Evolutionary conservation across 2,888 invertebrate species (phyloP).

Genomic region (Minunthozetes semirufus): DNA sequence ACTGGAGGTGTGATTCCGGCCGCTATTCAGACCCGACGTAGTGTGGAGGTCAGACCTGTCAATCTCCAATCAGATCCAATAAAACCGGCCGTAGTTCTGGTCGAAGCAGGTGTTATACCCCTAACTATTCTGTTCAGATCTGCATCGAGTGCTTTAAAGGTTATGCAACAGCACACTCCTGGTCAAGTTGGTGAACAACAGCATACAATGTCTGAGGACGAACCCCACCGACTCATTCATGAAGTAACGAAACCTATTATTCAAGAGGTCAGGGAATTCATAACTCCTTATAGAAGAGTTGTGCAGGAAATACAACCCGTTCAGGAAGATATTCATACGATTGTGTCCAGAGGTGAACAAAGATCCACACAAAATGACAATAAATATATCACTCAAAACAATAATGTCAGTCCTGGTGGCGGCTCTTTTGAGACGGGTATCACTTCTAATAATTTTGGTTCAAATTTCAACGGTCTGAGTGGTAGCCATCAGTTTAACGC

Average conservation of each 20-base stretch:
- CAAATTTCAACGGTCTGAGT: too few species aligned
- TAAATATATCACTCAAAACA: too few species aligned
- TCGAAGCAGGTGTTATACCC: constrained; percentile 7
- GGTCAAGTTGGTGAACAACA: background rate
- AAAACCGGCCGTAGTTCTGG: background rate
- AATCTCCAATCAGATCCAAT: background rate
- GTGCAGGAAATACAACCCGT: constrained; percentile 22
- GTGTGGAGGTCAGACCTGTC: background rate
- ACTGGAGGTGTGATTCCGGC: constrained; percentile 14
- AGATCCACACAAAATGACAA: too few species aligned
- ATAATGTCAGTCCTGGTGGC: too few species aligned
- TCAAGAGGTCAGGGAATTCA: constrained; percentile 20
- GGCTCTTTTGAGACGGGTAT: too few species aligned
- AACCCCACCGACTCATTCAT: background rate
- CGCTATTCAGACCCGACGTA: constrained; percentile 17
- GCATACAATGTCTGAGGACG: background rate
- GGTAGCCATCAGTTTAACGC: too few species aligned
- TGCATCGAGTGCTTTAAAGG: background rate
- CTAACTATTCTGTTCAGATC: constrained; percentile 22
- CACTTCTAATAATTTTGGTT: too few species aligned
- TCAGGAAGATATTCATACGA: constrained; percentile 14
- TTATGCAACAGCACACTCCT: constrained; percentile 9
- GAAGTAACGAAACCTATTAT: background rate
- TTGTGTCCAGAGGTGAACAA: too few species aligned
- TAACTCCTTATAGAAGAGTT: constrained; percentile 20